Percentiles rank a stretch among this genome's conserved stretches.
These are phyloP conservation scores for Peromyscus aztecus DNA, from an alignment of 2,797 vertebrate genomes.

Conservation along the genomic window DNA sequence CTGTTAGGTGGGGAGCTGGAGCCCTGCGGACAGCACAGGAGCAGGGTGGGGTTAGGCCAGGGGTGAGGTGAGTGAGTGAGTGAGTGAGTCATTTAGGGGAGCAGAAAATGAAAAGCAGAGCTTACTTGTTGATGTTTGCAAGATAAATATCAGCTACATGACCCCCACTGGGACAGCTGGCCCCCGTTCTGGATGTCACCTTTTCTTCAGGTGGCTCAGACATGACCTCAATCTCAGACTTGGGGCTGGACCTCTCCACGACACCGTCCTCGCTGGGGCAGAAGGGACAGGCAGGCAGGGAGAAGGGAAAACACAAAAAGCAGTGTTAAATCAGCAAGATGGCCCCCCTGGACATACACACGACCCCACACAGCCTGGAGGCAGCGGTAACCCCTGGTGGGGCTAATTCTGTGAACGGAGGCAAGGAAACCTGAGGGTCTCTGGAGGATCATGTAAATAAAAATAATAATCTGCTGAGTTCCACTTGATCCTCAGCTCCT, in stretches of 20 bases:
- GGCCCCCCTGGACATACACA: constrained; percentile 56
- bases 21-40: constrained; percentile 31
- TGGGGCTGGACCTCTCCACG: constrained; percentile 95
- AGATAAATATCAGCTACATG: constrained; percentile 99
- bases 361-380: background rate
- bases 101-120: constrained; percentile 83
- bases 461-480: constrained; percentile 74
- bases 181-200: constrained; percentile 94
- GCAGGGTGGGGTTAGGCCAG: constrained; percentile 60
- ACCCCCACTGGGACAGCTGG: constrained; percentile 95
- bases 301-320: constrained; percentile 76
- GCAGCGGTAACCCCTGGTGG: constrained; percentile 43
- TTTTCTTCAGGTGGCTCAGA: constrained; percentile 94
- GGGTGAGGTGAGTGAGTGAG: constrained; percentile 60
- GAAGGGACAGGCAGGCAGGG: constrained; percentile 80
- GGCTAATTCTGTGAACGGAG: constrained; percentile 39
- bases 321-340: constrained; percentile 58
- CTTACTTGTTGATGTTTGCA: constrained; percentile 99
- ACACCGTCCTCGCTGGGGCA: constrained; percentile 91
- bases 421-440: constrained; percentile 57
- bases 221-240: constrained; percentile 93
- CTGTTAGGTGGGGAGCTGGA: constrained; percentile 34
- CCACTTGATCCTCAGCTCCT: constrained; percentile 36
- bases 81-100: constrained; percentile 62
- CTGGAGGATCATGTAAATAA: constrained; percentile 62